A percentile compares a stretch with the other conserved stretches of the same genome.
These are phyloP conservation scores for Setophaga coronata DNA, from an alignment of 2,113 vertebrate species.

Conservation along the genomic window DNA sequence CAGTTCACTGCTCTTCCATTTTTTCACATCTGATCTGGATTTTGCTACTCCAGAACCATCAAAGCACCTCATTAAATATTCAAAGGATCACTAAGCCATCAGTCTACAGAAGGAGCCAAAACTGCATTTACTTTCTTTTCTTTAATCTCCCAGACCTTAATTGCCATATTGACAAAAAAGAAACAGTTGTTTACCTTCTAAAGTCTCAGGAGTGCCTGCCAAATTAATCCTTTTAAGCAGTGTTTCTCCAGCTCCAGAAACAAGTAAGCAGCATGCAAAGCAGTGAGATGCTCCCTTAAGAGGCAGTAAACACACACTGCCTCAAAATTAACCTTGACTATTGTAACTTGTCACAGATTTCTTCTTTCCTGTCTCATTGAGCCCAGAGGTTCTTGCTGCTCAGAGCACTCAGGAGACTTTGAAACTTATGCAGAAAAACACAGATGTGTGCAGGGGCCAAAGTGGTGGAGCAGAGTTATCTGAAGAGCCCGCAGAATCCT, in stretches of 20 bases:
- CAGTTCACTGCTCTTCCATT: background rate
- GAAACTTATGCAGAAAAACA: background rate
- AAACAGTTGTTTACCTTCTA: slow-evolving; percentile 82
- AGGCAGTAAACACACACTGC: slow-evolving; percentile 7
- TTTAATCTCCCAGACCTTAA: slow-evolving; percentile 77
- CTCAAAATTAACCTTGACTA: slow-evolving; percentile 64
- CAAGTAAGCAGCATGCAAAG: slow-evolving; percentile 70
- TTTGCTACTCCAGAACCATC: slow-evolving; percentile 36
- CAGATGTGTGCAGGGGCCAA: background rate
- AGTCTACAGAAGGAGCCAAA: slow-evolving; percentile 72
- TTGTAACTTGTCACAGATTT: background rate
- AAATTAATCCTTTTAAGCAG: slow-evolving; percentile 80
- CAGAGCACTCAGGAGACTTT: background rate
- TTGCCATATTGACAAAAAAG: slow-evolving; percentile 81
- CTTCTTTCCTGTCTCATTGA: background rate
- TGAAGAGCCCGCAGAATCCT: background rate
- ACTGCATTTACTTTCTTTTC: slow-evolving; percentile 72
- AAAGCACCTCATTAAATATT: slow-evolving; percentile 57
- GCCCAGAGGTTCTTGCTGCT: background rate
- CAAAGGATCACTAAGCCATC: slow-evolving; percentile 59
- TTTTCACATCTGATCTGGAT: slow-evolving; percentile 37
- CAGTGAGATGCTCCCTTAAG: slow-evolving; percentile 57
- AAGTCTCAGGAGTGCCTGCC: slow-evolving; percentile 75
- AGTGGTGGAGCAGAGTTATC: background rate
- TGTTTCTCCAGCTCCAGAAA: slow-evolving; percentile 72